Evolutionary conservation across 1,140 invertebrate genomes (phyloP).

Genomic region (Leptestheria dahalacensis): DNA sequence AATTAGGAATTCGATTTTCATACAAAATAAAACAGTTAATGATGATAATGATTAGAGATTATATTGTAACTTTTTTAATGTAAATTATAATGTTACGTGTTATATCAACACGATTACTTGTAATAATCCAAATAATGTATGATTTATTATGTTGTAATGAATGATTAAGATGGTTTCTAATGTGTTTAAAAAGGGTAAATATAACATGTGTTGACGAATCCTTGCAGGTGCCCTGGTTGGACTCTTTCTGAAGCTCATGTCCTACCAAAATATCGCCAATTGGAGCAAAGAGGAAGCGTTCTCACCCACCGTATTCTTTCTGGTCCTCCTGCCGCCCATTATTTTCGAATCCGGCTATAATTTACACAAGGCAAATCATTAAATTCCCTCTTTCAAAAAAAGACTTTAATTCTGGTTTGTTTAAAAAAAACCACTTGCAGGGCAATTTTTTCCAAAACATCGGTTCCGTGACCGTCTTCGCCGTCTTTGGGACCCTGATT

Average conservation of each 20-base stretch:
- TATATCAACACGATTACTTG: too few relatives aligned
- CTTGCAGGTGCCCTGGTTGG: constrained; percentile 70
- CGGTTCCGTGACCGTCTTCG: constrained; percentile 79
- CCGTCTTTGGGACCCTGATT: constrained; percentile 89
- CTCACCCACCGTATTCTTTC: constrained; percentile 91
- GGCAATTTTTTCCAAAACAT: constrained; percentile 98
- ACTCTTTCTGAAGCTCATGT: constrained; percentile 76
- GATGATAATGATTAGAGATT: too few relatives aligned
- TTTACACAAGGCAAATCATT: constrained; percentile 63
- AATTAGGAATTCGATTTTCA: too few relatives aligned
- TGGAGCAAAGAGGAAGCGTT: constrained; percentile 93
- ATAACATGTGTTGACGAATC: background rate
- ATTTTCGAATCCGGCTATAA: constrained; percentile 99
- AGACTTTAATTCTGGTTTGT: background rate
- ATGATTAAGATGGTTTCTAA: too few relatives aligned
- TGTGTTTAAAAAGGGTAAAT: too few relatives aligned
- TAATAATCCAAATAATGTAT: too few relatives aligned
- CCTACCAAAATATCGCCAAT: constrained; percentile 67
- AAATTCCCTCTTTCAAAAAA: background rate
- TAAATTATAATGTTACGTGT: too few relatives aligned
- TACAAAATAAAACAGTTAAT: too few relatives aligned
- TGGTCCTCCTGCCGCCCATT: constrained; percentile 91
- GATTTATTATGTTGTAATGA: too few relatives aligned
- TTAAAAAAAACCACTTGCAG: too few relatives aligned
- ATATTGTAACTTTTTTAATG: too few relatives aligned